Conservation (phyloP, 1,140 invertebrate species). For the Drosophila sucinea region DNA sequence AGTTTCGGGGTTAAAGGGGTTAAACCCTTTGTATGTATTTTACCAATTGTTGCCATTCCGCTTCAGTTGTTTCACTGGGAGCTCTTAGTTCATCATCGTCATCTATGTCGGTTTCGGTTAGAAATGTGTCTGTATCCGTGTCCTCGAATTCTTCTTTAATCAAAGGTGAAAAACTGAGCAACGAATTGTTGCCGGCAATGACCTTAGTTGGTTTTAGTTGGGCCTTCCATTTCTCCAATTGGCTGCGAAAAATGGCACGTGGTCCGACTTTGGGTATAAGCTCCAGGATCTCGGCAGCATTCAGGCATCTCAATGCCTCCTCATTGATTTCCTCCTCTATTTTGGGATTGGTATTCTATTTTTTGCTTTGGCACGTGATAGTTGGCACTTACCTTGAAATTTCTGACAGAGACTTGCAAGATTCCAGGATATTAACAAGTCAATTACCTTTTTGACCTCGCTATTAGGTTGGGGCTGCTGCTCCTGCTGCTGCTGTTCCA, state of each 20-base stretch:
- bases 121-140: not conserved
- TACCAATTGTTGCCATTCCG: slow-evolving; percentile 8
- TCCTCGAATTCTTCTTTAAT: slow-evolving; percentile 18
- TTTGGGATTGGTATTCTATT: not conserved
- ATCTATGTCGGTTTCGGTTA: not conserved
- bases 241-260: slow-evolving; percentile 39
- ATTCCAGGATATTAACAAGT: slow-evolving; percentile 29
- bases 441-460: slow-evolving; percentile 24
- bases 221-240: slow-evolving; percentile 28
- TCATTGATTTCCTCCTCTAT: slow-evolving; percentile 35
- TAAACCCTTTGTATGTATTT: too few relatives aligned
- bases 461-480: not conserved
- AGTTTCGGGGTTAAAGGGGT: not conserved
- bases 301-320: slow-evolving; percentile 25
- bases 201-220: not conserved
- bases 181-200: not conserved
- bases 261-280: slow-evolving; percentile 48
- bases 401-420: not conserved
- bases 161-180: not conserved
- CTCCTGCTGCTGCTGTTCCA: not conserved
- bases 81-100: not conserved
- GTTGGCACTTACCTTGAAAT: slow-evolving; percentile 27
- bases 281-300: slow-evolving; percentile 26
- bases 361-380: not conserved
- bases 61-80: not conserved